These are phyloP conservation scores for Emydoidea blandingii DNA, from an alignment of 2,797 vertebrate species.

Conservation along the genomic window DNA sequence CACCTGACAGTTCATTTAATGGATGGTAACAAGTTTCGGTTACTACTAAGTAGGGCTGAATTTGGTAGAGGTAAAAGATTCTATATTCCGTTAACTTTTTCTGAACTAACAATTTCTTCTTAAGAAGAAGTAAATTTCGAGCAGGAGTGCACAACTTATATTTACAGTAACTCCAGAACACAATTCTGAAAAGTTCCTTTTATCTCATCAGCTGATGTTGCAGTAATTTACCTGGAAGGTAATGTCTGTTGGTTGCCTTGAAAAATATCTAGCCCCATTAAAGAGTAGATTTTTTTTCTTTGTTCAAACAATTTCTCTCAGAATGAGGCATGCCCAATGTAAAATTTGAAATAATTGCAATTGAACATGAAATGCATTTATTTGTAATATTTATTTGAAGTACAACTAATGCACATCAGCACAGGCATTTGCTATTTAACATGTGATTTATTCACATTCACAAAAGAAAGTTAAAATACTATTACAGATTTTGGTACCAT, in stretches of 20 bases:
- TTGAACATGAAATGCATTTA: slow-evolving; percentile 10
- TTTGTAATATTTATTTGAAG: slow-evolving; percentile 53
- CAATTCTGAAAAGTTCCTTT: neutral
- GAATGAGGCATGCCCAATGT: slow-evolving; percentile 14
- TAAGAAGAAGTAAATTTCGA: neutral
- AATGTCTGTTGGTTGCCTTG: neutral
- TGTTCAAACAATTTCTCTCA: neutral
- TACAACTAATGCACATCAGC: slow-evolving; percentile 17
- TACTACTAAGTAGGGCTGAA: neutral
- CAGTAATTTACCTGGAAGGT: neutral
- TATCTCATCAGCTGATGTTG: neutral
- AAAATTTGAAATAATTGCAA: slow-evolving; percentile 52
- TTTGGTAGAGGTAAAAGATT: neutral
- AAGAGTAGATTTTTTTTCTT: neutral
- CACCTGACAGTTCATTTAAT: neutral
- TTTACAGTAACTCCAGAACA: neutral
- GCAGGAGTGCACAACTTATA: neutral
- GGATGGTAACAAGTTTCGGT: neutral
- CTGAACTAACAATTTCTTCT: neutral
- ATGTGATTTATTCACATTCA: slow-evolving; percentile 11
- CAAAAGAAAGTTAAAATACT: neutral
- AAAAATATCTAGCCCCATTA: neutral
- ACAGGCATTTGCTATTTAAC: neutral
- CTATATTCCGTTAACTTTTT: neutral
- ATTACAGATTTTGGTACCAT: neutral